These are phyloP conservation scores for Deilephila elpenor DNA, from an alignment of 2,888 invertebrate genomes.

Conservation along the genomic window DNA sequence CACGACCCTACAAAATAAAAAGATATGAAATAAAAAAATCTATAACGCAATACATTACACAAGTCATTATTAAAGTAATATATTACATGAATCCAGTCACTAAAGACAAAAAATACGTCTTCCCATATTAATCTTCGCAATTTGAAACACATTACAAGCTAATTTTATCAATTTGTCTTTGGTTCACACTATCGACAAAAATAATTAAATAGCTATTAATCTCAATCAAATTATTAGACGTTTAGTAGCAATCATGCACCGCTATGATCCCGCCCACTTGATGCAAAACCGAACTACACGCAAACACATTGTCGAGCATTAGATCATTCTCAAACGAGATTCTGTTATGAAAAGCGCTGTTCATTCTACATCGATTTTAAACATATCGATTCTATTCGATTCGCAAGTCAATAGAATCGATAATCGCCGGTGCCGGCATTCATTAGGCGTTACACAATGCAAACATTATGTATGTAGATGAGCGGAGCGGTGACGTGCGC, in stretches of 20 bases:
- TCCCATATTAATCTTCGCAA: too few relatives aligned
- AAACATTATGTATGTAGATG: slow-evolving; percentile 43
- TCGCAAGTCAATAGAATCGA: slow-evolving; percentile 48
- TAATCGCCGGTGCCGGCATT: slow-evolving; percentile 47
- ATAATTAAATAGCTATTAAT: slow-evolving; percentile 20
- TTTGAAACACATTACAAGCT: neutral
- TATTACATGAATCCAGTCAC: too few relatives aligned
- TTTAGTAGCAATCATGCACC: slow-evolving; percentile 6
- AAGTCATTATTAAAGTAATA: too few relatives aligned
- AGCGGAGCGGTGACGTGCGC: slow-evolving; percentile 19
- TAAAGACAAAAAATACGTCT: too few relatives aligned
- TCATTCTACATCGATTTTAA: slow-evolving; percentile 10
- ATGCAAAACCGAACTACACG: slow-evolving; percentile 4
- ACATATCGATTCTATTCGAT: slow-evolving; percentile 56
- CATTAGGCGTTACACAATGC: slow-evolving; percentile 51
- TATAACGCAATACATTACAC: too few relatives aligned
- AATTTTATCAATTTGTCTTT: neutral
- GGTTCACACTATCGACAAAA: slow-evolving; percentile 1
- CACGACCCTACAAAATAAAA: neutral
- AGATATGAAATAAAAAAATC: too few relatives aligned
- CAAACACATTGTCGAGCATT: slow-evolving; percentile 14
- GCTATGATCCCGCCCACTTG: slow-evolving; percentile 14
- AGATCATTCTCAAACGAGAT: slow-evolving; percentile 26
- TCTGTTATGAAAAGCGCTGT: slow-evolving; percentile 12
- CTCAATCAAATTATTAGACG: slow-evolving; percentile 14